phyloP scores from a whole-genome alignment of 2,888 invertebrate species.

The Callinectes sapidus region DNA sequence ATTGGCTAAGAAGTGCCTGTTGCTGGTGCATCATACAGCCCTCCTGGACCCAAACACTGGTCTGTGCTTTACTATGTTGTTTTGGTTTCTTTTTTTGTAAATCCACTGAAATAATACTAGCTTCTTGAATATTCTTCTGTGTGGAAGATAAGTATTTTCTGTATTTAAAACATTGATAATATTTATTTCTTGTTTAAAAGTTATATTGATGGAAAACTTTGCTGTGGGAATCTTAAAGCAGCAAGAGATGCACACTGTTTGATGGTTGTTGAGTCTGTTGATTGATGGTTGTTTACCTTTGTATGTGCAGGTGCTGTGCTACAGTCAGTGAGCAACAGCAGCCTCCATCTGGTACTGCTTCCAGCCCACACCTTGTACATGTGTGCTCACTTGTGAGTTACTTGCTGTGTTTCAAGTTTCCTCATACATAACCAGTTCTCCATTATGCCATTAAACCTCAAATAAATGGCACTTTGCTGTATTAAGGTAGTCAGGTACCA shows the following conservation, averaged over 20 bases:
- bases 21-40: slow-evolving; percentile 39
- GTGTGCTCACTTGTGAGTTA: slow-evolving; percentile 1
- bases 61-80: neutral
- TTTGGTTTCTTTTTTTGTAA: neutral
- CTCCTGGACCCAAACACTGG: slow-evolving; percentile 31
- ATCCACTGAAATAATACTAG: neutral
- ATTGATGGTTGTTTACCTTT: neutral
- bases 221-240: neutral
- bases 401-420: neutral
- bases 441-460: neutral
- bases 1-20: neutral
- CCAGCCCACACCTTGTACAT: neutral
- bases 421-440: neutral
- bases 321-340: neutral
- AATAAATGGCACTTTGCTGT: neutral
- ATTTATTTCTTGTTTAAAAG: neutral
- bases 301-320: slow-evolving; percentile 11
- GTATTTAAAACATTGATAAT: no score
- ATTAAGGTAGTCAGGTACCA: neutral
- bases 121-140: no score
- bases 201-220: neutral
- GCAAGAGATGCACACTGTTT: neutral
- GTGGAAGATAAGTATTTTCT: no score
- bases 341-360: neutral
- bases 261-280: neutral